Evolutionary conservation across 2,797 vertebrate genomes (phyloP).

Genomic region (Tinamus major): DNA sequence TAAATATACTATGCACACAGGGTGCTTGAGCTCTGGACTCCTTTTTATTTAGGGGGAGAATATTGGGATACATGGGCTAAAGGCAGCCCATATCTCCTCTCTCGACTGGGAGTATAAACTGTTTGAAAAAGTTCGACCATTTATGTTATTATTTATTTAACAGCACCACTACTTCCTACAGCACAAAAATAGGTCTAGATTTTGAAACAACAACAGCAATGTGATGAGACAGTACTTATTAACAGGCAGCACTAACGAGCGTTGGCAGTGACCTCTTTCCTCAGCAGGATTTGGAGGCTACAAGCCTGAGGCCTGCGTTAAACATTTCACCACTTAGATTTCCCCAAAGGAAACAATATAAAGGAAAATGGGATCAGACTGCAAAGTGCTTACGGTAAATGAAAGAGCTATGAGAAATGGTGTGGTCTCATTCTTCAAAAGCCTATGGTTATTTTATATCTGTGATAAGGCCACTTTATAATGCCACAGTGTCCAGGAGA

Average conservation of each 20-base stretch:
- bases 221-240: not conserved
- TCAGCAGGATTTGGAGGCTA: not conserved
- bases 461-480: not conserved
- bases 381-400: not conserved
- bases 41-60: not conserved
- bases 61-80: not conserved
- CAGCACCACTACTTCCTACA: not conserved
- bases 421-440: not conserved
- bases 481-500: not conserved
- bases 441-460: not conserved
- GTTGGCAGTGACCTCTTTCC: not conserved
- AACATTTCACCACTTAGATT: not conserved
- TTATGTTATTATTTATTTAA: slow-evolving; percentile 4
- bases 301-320: not conserved
- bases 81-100: not conserved
- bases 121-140: not conserved
- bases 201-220: not conserved
- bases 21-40: not conserved
- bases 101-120: not conserved
- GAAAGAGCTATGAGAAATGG: not conserved
- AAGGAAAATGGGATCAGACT: not conserved
- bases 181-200: not conserved
- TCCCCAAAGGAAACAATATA: not conserved
- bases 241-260: not conserved
- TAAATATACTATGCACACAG: not conserved